Evolutionary conservation across 2,888 invertebrate genomes (phyloP).

Genomic region (Lydus trimaculatus): DNA sequence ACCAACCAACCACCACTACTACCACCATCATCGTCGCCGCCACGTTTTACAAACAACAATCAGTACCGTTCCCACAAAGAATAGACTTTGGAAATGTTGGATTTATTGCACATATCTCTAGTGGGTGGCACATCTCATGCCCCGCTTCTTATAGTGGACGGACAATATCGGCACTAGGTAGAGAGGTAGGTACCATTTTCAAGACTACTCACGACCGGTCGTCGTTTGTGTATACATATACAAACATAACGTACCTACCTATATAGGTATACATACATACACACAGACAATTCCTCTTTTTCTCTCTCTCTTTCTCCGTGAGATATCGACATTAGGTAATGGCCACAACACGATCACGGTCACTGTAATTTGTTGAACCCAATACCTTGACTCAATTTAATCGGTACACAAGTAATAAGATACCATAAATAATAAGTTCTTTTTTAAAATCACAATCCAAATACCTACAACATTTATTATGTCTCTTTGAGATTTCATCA

Average conservation of each 20-base stretch:
- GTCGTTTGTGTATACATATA: slow-evolving; percentile 33
- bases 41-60: slow-evolving; percentile 31
- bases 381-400: slow-evolving; percentile 54
- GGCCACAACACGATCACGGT: slow-evolving; percentile 58
- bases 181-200: slow-evolving; percentile 13
- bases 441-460: neutral
- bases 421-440: neutral
- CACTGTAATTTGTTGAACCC: slow-evolving; percentile 58
- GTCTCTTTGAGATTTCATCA: neutral
- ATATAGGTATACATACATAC: slow-evolving; percentile 35
- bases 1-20: slow-evolving; percentile 1
- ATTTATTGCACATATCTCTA: slow-evolving; percentile 57
- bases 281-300: slow-evolving; percentile 11
- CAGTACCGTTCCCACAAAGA: slow-evolving; percentile 52
- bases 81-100: slow-evolving; percentile 53
- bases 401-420: slow-evolving; percentile 48
- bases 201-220: slow-evolving; percentile 50
- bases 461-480: neutral
- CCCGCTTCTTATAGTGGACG: slow-evolving; percentile 38
- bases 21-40: slow-evolving; percentile 19
- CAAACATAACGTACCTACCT: too few relatives aligned
- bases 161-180: slow-evolving; percentile 14
- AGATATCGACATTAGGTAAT: slow-evolving; percentile 59
- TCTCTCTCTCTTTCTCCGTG: slow-evolving; percentile 46
- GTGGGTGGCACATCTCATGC: slow-evolving; percentile 60